phyloP scores from a whole-genome alignment of 2,888 invertebrate genomes.

The Aspidapion aeneum region DNA sequence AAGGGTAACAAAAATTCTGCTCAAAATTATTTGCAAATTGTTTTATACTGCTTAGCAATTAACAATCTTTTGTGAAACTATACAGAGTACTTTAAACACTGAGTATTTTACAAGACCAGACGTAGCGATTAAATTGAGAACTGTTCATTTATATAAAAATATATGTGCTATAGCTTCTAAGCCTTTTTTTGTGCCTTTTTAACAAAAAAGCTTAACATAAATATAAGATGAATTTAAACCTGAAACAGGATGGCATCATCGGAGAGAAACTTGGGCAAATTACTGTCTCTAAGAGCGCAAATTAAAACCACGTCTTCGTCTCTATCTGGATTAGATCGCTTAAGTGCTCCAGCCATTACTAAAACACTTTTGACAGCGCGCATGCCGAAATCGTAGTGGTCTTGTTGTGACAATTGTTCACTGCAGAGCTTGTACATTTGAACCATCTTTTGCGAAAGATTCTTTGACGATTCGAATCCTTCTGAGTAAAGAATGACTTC shows the following conservation, averaged over 20 bases:
- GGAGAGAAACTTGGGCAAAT: constrained; percentile 84
- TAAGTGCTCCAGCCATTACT: constrained; percentile 88
- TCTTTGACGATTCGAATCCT: constrained; percentile 85
- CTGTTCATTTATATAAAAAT: too few relatives aligned
- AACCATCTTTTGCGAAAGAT: constrained; percentile 87
- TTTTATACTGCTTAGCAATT: too few relatives aligned
- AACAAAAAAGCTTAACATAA: too few relatives aligned
- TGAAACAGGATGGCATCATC: constrained; percentile 82
- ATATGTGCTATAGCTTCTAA: too few relatives aligned
- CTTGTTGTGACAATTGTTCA: constrained; percentile 87
- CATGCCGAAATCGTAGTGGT: constrained; percentile 93
- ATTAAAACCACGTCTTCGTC: constrained; percentile 81
- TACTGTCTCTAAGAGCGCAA: constrained; percentile 83
- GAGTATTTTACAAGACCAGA: too few relatives aligned
- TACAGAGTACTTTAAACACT: too few relatives aligned
- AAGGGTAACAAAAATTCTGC: too few relatives aligned
- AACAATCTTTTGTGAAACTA: too few relatives aligned
- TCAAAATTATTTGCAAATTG: too few relatives aligned
- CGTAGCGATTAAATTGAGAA: too few relatives aligned
- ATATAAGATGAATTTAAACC: too few relatives aligned
- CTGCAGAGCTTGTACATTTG: constrained; percentile 90
- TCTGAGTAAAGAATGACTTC: constrained; percentile 93
- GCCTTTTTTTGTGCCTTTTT: too few relatives aligned
- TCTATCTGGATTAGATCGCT: constrained; percentile 80
- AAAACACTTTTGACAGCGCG: constrained; percentile 90